Evolutionary conservation across 2,888 invertebrate genomes (phyloP).

Genomic region (Chelonus formosanus): DNA sequence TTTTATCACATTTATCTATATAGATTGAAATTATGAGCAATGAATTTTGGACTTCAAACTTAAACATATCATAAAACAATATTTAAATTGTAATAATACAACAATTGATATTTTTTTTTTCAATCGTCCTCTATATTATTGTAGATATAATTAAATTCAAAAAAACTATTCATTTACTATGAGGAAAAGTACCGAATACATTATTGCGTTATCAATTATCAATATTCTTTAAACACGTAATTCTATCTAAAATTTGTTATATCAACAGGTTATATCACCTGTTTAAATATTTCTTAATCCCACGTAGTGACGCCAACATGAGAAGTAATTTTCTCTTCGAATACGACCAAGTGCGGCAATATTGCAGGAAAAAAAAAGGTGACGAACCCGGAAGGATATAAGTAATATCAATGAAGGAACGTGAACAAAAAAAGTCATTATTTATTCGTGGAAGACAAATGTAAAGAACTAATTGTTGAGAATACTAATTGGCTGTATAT

Average conservation of each 20-base stretch:
- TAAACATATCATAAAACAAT: background rate
- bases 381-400: constrained; percentile 42
- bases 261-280: constrained; percentile 29
- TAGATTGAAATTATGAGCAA: background rate
- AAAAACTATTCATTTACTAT: too few relatives aligned
- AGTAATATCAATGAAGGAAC: constrained; percentile 33
- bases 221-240: background rate
- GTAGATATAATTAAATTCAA: too few relatives aligned
- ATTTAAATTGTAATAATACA: too few relatives aligned
- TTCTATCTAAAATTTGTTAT: constrained; percentile 2
- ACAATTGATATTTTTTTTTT: too few relatives aligned
- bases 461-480: too few relatives aligned
- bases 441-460: too few relatives aligned
- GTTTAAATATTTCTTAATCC: constrained; percentile 33
- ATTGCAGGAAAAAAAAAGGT: constrained; percentile 38
- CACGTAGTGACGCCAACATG: constrained; percentile 30
- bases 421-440: too few relatives aligned
- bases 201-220: too few relatives aligned
- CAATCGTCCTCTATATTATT: too few relatives aligned
- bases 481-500: too few relatives aligned
- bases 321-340: constrained; percentile 31
- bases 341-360: constrained; percentile 19
- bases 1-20: constrained; percentile 7
- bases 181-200: too few relatives aligned
- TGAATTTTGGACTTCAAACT: constrained; percentile 9